These are phyloP conservation scores for Xyrichtys novacula DNA, from an alignment of 2,797 vertebrate species.

Conservation along the genomic window DNA sequence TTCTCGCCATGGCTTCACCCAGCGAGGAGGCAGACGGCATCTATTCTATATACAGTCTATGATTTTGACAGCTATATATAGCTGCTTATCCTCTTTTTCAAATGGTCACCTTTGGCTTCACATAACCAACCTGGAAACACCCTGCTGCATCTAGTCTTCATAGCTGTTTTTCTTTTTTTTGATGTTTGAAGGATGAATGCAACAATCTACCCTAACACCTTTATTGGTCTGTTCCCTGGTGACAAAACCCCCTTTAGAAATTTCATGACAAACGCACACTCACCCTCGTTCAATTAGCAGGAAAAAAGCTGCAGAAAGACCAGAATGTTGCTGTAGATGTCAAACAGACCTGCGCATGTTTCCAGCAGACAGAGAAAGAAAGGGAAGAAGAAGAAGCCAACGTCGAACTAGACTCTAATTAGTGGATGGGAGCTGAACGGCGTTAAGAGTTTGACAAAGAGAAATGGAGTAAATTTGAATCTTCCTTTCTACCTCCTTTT, in stretches of 20 bases:
- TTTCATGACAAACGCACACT: slow-evolving; percentile 16
- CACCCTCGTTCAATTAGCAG: slow-evolving; percentile 48
- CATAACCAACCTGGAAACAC: no score
- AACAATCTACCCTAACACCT: background rate
- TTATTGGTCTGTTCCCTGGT: background rate
- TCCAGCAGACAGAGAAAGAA: slow-evolving; percentile 17
- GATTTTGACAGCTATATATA: no score
- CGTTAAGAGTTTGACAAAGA: slow-evolving; percentile 66
- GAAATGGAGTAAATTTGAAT: slow-evolving; percentile 60
- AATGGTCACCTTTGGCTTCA: no score
- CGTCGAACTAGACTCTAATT: slow-evolving; percentile 70
- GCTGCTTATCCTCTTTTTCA: no score
- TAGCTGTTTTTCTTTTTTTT: no score
- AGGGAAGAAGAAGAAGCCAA: slow-evolving; percentile 31
- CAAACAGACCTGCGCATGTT: slow-evolving; percentile 31
- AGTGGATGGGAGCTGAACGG: slow-evolving; percentile 58
- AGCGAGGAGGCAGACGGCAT: no score
- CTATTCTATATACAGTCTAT: no score
- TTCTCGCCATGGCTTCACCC: no score
- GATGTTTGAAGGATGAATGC: background rate
- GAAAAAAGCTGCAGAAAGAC: slow-evolving; percentile 25
- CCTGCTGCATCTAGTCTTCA: no score
- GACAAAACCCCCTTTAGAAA: slow-evolving; percentile 18
- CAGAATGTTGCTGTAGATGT: slow-evolving; percentile 47
- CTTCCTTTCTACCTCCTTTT: slow-evolving; percentile 21